phyloP scores from a whole-genome alignment of 2,113 vertebrate genomes.

The Dasypus novemcinctus region DNA sequence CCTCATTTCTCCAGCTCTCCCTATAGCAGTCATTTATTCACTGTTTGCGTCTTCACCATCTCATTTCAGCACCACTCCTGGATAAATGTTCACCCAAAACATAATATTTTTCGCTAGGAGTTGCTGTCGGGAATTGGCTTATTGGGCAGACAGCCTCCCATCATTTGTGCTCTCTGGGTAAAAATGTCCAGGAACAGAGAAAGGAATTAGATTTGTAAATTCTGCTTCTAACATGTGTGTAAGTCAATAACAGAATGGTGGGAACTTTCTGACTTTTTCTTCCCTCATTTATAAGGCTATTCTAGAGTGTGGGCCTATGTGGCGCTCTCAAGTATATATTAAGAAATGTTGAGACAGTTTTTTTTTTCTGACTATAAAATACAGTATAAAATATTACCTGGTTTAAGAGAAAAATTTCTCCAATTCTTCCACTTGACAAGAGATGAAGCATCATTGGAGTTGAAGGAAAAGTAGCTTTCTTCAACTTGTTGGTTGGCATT shows the following conservation, averaged over 20 bases:
- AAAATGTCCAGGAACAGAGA: slow-evolving; percentile 35
- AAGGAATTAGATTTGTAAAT: slow-evolving; percentile 68
- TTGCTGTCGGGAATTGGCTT: slow-evolving; percentile 55
- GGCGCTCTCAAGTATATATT: slow-evolving; percentile 29
- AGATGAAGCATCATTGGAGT: not conserved
- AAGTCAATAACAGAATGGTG: not conserved
- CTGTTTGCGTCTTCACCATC: not conserved
- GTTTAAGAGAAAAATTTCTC: not conserved
- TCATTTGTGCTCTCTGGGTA: slow-evolving; percentile 54
- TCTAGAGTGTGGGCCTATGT: not conserved
- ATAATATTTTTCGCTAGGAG: slow-evolving; percentile 43
- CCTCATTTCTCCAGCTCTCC: slow-evolving; percentile 53
- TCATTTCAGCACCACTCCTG: slow-evolving; percentile 41
- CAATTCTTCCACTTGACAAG: not conserved
- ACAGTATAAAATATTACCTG: slow-evolving; percentile 27
- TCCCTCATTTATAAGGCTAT: slow-evolving; percentile 44
- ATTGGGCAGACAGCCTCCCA: slow-evolving; percentile 19
- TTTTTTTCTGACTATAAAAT: slow-evolving; percentile 24
- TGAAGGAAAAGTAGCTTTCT: not conserved
- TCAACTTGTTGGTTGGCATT: not conserved
- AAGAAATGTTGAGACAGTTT: slow-evolving; percentile 39
- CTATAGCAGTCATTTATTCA: slow-evolving; percentile 40
- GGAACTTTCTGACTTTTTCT: slow-evolving; percentile 47
- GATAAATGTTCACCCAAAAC: slow-evolving; percentile 66
- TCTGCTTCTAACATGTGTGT: not conserved